Conservation (phyloP, 2,797 vertebrate genomes). For the Helicolenus hilgendorfi region DNA sequence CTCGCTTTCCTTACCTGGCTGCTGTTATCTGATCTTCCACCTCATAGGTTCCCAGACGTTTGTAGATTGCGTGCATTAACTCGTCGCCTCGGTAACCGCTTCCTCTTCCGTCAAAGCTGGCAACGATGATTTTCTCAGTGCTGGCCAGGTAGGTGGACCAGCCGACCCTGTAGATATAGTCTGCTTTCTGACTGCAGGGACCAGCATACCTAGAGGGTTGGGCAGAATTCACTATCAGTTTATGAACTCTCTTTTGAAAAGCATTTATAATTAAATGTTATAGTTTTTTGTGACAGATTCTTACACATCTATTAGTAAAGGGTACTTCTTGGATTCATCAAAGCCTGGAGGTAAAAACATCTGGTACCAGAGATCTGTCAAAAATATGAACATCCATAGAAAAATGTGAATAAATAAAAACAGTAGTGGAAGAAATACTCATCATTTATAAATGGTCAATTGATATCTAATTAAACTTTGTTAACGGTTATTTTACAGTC, state of each 20-base stretch:
- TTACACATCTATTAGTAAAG: conserved; percentile 98
- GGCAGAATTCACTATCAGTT: not conserved
- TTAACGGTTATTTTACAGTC: no score
- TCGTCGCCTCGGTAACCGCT: conserved; percentile 97
- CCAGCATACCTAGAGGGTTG: conserved; percentile 93
- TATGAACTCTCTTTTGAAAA: not conserved
- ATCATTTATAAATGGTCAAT: no score
- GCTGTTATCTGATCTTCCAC: conserved; percentile 98
- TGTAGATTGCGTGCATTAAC: conserved; percentile 95
- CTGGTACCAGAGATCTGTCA: conserved; percentile 95
- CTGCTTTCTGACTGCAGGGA: conserved; percentile 96
- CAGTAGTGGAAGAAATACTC: no score
- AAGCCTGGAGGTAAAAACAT: conserved; percentile 96
- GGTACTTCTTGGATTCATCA: conserved; percentile 94
- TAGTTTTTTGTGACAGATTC: conserved; percentile 53
- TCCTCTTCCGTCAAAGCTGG: conserved; percentile 98
- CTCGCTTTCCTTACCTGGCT: conserved; percentile 88
- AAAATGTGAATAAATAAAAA: not conserved
- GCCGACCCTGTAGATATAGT: conserved; percentile 88
- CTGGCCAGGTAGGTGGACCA: conserved; percentile 98
- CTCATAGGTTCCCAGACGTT: conserved; percentile 95
- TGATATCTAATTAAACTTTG: no score
- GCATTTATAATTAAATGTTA: not conserved
- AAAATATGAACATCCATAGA: not conserved
- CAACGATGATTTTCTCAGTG: conserved; percentile 95